phyloP scores from a whole-genome alignment of 2,888 invertebrate genomes.

The Alcis repandata region DNA sequence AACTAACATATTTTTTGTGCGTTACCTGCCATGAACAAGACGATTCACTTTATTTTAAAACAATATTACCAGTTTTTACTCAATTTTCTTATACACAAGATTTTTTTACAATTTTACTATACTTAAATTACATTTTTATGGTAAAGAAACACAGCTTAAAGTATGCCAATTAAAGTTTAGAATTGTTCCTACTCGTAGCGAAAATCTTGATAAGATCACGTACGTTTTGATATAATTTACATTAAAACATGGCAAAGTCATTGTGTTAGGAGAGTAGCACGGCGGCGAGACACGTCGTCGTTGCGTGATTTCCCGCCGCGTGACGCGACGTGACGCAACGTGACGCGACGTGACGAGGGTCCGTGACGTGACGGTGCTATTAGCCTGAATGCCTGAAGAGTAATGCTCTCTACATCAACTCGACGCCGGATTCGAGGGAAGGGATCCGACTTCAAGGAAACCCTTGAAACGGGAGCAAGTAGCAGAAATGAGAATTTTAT shows the following conservation, averaged over 20 bases:
- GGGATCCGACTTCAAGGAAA: background rate
- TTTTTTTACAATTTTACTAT: too few relatives aligned
- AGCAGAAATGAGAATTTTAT: too few relatives aligned
- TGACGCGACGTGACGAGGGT: slow-evolving; percentile 45
- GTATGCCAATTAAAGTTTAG: background rate
- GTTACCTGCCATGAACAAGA: too few relatives aligned
- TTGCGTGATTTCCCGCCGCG: slow-evolving; percentile 21
- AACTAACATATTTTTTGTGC: too few relatives aligned
- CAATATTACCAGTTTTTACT: too few relatives aligned
- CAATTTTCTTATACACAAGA: too few relatives aligned
- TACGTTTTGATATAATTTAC: background rate
- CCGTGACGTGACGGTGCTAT: slow-evolving; percentile 25
- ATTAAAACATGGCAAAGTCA: background rate
- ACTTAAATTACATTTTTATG: too few relatives aligned
- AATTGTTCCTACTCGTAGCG: background rate
- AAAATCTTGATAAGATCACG: background rate
- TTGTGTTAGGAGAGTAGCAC: background rate
- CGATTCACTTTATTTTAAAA: too few relatives aligned
- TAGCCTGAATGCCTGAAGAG: slow-evolving; percentile 18
- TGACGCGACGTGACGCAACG: slow-evolving; percentile 25
- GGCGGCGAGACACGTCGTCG: slow-evolving; percentile 5
- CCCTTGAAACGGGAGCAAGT: background rate
- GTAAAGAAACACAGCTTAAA: too few relatives aligned
- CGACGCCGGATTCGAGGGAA: background rate
- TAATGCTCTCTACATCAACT: background rate